Evolutionary conservation across 2,888 invertebrate species (phyloP).

Genomic region (Plebejus argus): DNA sequence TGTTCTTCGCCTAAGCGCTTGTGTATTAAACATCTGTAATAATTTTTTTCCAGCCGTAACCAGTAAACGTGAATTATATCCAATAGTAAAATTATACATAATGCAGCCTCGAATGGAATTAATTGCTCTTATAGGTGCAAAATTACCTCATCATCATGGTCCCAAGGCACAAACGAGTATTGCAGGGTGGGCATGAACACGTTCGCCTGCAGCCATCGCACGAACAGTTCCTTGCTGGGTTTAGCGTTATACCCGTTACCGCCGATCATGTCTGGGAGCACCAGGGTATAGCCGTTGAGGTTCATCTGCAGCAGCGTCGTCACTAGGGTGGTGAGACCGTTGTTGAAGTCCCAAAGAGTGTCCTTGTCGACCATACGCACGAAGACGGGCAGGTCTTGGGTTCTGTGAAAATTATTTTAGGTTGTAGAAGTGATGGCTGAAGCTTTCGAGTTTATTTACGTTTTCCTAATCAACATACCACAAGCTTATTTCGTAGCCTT

Average conservation of each 20-base stretch:
- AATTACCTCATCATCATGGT: conserved; percentile 81
- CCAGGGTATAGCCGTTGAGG: conserved; percentile 85
- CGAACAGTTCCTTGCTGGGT: conserved; percentile 83
- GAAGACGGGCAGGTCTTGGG: conserved; percentile 86
- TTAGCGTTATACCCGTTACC: conserved; percentile 83
- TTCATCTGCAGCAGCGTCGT: conserved; percentile 85
- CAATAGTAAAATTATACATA: too few relatives aligned
- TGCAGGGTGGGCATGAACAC: conserved; percentile 90
- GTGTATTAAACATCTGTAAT: too few relatives aligned
- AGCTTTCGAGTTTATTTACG: too few relatives aligned
- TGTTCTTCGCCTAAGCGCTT: too few relatives aligned
- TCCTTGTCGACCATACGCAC: conserved; percentile 90
- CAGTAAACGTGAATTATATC: too few relatives aligned
- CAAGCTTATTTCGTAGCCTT: too few relatives aligned
- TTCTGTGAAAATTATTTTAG: conserved; percentile 55
- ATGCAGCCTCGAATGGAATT: too few relatives aligned
- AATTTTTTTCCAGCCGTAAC: too few relatives aligned
- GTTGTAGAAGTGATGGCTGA: too few relatives aligned
- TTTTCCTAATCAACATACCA: too few relatives aligned
- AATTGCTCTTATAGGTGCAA: not conserved
- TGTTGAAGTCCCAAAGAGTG: conserved; percentile 84
- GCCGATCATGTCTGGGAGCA: conserved; percentile 90
- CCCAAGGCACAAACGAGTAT: conserved; percentile 91
- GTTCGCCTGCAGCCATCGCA: conserved; percentile 90
- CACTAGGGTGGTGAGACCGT: conserved; percentile 86